These are phyloP conservation scores for Silurus asotus DNA, from an alignment of 2,113 vertebrate genomes.

Conservation along the genomic window DNA sequence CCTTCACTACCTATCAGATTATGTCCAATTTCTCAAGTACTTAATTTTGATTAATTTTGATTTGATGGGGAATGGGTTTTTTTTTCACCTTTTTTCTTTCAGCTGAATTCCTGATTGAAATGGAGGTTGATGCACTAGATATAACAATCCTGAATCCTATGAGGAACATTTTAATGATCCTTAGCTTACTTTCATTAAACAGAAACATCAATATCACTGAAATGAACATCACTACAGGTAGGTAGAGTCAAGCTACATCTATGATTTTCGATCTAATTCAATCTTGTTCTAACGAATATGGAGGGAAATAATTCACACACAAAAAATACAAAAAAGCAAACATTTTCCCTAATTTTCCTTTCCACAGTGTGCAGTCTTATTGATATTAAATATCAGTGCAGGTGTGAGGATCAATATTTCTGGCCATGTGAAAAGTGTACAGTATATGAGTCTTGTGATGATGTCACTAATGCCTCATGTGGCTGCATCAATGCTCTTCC, in stretches of 20 bases:
- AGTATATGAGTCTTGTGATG: conserved; percentile 58
- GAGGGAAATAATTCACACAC: too few relatives aligned
- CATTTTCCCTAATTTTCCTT: background rate
- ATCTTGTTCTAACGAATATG: too few relatives aligned
- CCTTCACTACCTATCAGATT: background rate
- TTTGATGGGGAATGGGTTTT: background rate
- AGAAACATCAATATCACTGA: background rate
- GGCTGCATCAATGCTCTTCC: background rate
- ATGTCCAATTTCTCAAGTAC: background rate
- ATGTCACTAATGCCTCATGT: background rate
- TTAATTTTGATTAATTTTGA: background rate
- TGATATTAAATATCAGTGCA: conserved; percentile 58
- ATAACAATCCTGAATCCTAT: background rate
- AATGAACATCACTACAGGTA: conserved; percentile 28
- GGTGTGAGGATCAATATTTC: conserved; percentile 62
- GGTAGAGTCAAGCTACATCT: too few relatives aligned
- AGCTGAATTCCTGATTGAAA: background rate
- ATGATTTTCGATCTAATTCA: too few relatives aligned
- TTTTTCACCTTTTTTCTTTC: background rate
- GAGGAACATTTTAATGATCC: background rate
- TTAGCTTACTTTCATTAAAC: background rate
- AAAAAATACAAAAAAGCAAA: too few relatives aligned
- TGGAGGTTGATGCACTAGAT: conserved; percentile 8
- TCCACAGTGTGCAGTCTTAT: conserved; percentile 60
- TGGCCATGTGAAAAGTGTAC: conserved; percentile 59